phyloP scores from a whole-genome alignment of 2,888 invertebrate species.

The Epinotia demarniana region DNA sequence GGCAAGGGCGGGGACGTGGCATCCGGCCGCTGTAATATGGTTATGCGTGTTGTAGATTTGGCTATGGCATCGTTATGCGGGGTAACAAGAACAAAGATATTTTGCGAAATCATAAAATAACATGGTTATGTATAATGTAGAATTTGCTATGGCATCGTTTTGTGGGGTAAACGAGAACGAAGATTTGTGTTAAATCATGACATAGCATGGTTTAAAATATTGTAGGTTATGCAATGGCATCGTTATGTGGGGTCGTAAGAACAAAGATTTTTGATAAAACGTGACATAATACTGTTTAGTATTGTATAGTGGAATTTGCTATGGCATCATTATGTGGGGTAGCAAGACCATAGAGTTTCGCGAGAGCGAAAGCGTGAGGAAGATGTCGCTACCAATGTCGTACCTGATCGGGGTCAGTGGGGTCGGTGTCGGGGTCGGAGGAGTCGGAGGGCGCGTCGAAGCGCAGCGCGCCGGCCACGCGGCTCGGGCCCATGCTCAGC shows the following conservation, averaged over 20 bases:
- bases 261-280: too few species aligned
- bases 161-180: background rate
- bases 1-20: too few species aligned
- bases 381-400: too few species aligned
- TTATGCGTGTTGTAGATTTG: background rate
- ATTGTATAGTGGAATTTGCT: too few species aligned
- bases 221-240: background rate
- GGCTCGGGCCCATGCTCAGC: constrained; percentile 76
- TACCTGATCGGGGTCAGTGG: background rate
- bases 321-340: background rate
- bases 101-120: too few species aligned
- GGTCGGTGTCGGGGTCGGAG: constrained; percentile 40
- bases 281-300: too few species aligned
- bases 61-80: background rate
- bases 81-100: background rate
- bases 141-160: too few species aligned
- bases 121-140: background rate
- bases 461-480: constrained; percentile 73
- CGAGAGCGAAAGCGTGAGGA: too few species aligned
- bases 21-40: background rate
- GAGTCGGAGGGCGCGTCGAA: constrained; percentile 60
- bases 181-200: too few species aligned
- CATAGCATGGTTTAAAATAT: too few species aligned
- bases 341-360: background rate
- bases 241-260: background rate